Evolutionary conservation across 2,113 vertebrate genomes (phyloP).

Genomic region (Mirza zaza): DNA sequence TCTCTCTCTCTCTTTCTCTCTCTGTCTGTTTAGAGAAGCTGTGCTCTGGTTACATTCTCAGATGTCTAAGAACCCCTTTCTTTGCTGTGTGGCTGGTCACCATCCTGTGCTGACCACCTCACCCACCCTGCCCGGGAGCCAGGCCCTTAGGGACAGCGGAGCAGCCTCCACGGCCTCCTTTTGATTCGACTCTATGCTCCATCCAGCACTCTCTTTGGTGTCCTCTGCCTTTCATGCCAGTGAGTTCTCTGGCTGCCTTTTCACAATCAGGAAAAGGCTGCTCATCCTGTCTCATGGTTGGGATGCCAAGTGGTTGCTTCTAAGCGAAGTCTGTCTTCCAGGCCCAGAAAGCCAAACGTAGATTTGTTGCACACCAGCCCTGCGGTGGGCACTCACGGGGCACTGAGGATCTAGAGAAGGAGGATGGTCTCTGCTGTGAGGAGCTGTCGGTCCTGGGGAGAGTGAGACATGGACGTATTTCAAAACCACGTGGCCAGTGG

Average conservation of each 20-base stretch:
- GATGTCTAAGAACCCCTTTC: neutral
- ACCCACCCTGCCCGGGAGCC: neutral
- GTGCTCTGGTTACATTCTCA: neutral
- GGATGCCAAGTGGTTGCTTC: neutral
- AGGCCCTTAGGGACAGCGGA: accelerated
- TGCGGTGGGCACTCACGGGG: accelerated
- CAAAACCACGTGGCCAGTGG: neutral
- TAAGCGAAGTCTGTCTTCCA: neutral
- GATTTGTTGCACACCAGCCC: neutral
- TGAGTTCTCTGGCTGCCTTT: neutral
- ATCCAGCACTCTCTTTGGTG: neutral
- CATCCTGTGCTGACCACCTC: neutral
- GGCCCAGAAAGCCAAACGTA: neutral
- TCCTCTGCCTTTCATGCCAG: neutral
- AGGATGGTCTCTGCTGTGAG: neutral
- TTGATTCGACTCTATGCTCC: neutral
- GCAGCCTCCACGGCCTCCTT: neutral
- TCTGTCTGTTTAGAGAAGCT: neutral
- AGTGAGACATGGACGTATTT: neutral
- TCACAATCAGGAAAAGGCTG: neutral
- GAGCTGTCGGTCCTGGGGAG: neutral
- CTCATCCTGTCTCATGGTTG: neutral
- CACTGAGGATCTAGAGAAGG: neutral
- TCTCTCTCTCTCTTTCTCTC: neutral
- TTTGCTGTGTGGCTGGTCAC: neutral